These are phyloP conservation scores for Papilio gigon DNA, from an alignment of 2,888 invertebrate genomes.

Conservation along the genomic window DNA sequence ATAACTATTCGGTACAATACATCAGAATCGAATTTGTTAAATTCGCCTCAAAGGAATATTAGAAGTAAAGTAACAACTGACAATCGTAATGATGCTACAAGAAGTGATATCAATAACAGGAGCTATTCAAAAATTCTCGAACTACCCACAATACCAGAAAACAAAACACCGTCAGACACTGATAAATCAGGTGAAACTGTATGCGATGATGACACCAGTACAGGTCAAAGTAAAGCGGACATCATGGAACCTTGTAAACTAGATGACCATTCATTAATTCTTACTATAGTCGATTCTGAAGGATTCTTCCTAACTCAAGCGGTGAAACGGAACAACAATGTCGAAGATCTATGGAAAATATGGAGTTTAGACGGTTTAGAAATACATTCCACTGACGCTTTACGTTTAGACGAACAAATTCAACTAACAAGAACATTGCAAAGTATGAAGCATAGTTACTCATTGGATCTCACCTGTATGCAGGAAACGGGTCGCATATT, in stretches of 20 bases:
- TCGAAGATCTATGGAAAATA: conserved; percentile 35
- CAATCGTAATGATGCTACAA: conserved; percentile 57
- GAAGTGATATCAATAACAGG: conserved; percentile 56
- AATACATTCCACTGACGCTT: conserved; percentile 55
- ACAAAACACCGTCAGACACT: conserved; percentile 60
- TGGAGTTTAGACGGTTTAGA: conserved; percentile 54
- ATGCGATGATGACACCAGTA: conserved; percentile 64
- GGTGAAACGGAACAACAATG: conserved; percentile 35
- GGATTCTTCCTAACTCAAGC: conserved; percentile 58
- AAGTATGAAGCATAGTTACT: conserved; percentile 65
- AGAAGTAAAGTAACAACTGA: conserved; percentile 54
- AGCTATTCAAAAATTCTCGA: conserved; percentile 56
- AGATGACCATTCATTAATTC: conserved; percentile 59
- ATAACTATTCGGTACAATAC: conserved; percentile 60
- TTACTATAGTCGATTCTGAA: conserved; percentile 64
- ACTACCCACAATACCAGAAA: conserved; percentile 69
- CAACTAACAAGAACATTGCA: conserved; percentile 51
- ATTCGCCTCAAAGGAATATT: conserved; percentile 53
- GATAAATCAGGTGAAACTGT: conserved; percentile 66
- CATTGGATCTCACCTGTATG: conserved; percentile 63
- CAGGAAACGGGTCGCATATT: conserved; percentile 64
- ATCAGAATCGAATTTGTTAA: conserved; percentile 59
- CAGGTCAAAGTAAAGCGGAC: conserved; percentile 55
- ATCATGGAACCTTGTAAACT: conserved; percentile 61
- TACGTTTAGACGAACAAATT: conserved; percentile 49